Conservation (phyloP, 2,113 vertebrate genomes). For the Sarotherodon lohbergeri region DNA sequence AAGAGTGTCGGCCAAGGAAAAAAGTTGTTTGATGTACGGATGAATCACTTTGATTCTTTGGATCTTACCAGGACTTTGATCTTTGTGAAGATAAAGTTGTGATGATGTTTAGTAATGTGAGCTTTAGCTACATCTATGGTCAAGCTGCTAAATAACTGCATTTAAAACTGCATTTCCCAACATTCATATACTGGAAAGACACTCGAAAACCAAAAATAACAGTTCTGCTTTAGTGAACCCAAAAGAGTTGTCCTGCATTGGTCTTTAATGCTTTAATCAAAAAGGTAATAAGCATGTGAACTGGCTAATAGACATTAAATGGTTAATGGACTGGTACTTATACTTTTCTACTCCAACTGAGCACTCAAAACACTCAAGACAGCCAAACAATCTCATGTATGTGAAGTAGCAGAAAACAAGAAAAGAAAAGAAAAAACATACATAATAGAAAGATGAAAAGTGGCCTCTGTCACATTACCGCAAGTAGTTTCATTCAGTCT, state of each 20-base stretch:
- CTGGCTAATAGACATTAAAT: not conserved
- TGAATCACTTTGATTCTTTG: not conserved
- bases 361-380: not conserved
- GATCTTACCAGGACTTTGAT: not conserved
- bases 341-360: not conserved
- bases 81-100: not conserved
- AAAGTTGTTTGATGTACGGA: not conserved
- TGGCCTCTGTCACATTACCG: not conserved
- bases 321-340: not conserved
- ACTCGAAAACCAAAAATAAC: not conserved
- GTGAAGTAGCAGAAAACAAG: not conserved
- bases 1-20: not conserved
- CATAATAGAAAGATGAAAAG: fast-evolving
- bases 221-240: not conserved
- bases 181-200: not conserved
- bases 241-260: not conserved
- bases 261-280: not conserved
- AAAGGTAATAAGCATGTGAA: not conserved
- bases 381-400: not conserved
- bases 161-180: not conserved
- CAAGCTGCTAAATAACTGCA: not conserved
- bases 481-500: not conserved
- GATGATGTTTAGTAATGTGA: not conserved
- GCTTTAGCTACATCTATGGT: not conserved
- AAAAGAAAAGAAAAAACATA: not conserved